Conservation (phyloP, 2,113 vertebrate genomes). For the Anoplopoma fimbria region DNA sequence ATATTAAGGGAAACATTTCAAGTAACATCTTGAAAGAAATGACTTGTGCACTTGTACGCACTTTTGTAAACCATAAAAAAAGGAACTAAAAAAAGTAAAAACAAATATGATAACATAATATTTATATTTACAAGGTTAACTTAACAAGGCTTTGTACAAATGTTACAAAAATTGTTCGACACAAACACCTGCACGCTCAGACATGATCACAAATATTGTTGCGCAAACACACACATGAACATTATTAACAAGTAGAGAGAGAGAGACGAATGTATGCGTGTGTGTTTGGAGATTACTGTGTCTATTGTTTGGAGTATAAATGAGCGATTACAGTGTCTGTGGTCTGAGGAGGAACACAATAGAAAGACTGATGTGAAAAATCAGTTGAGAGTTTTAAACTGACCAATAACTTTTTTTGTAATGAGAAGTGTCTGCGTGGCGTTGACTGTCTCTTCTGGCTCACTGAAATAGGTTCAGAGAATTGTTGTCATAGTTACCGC, state of each 20-base stretch:
- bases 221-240: slow-evolving; percentile 54
- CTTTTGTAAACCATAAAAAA: slow-evolving; percentile 86
- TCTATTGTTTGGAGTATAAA: not conserved
- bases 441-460: slow-evolving; percentile 17
- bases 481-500: not conserved
- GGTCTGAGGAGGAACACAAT: slow-evolving; percentile 33
- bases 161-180: slow-evolving; percentile 84
- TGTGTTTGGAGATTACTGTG: slow-evolving; percentile 2
- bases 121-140: slow-evolving; percentile 87
- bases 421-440: not conserved
- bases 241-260: slow-evolving; percentile 66
- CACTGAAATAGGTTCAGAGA: slow-evolving; percentile 5
- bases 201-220: slow-evolving; percentile 62
- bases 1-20: slow-evolving; percentile 86
- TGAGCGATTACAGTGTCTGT: slow-evolving; percentile 47
- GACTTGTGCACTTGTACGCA: slow-evolving; percentile 77
- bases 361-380: slow-evolving; percentile 57
- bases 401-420: slow-evolving; percentile 5
- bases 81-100: slow-evolving; percentile 71
- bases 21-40: slow-evolving; percentile 85
- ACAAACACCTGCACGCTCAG: slow-evolving; percentile 72
- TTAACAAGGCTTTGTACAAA: slow-evolving; percentile 89
- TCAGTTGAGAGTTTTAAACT: slow-evolving; percentile 15
- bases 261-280: slow-evolving; percentile 32
- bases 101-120: slow-evolving; percentile 78